Conservation (phyloP, 2,113 vertebrate species). For the Dasypus novemcinctus region DNA sequence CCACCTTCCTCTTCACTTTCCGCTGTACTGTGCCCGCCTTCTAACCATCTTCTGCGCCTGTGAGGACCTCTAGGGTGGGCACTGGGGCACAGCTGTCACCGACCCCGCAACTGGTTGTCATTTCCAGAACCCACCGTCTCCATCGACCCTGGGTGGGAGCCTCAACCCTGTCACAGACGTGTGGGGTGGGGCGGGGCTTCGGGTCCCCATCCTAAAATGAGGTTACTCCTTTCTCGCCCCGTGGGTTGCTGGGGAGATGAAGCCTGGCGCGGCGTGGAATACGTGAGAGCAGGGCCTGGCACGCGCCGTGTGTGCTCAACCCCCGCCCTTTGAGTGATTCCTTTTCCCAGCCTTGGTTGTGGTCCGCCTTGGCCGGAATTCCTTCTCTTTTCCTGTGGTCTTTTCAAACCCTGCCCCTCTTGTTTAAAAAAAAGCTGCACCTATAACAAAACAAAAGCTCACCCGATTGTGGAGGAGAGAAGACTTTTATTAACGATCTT, state of each 20-base stretch:
- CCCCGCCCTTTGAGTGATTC: neutral
- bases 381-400: neutral
- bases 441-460: no score
- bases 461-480: no score
- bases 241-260: neutral
- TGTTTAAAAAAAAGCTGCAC: no score
- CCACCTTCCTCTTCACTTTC: neutral
- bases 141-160: neutral
- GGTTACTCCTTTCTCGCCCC: neutral
- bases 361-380: neutral
- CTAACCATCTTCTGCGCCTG: neutral
- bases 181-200: accelerated
- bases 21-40: neutral
- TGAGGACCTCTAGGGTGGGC: neutral
- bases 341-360: neutral
- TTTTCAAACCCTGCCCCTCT: slow-evolving; percentile 13
- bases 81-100: neutral
- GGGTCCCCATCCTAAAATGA: neutral
- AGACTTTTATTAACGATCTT: no score
- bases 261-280: neutral
- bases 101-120: neutral
- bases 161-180: neutral
- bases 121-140: neutral
- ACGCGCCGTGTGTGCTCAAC: neutral
- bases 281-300: neutral